These are phyloP conservation scores for Danio rerio DNA, from an alignment of 2,113 vertebrate species.

Conservation along the genomic window GRCz12tu NC_133178.1:66963001-66963500, in stretches of 20 bases:
- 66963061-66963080: background rate
- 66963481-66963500: conserved; percentile 60
- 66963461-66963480: conserved; percentile 37
- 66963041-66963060: background rate
- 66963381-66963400: too few species aligned
- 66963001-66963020: too few species aligned
- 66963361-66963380: conserved; percentile 27
- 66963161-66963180: conserved; percentile 56
- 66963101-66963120: background rate
- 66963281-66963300: too few species aligned
- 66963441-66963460: background rate
- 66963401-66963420: too few species aligned
- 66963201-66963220: conserved; percentile 35
- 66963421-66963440: background rate
- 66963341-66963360: too few species aligned
- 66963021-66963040: background rate
- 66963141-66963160: background rate
- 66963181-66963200: conserved; percentile 47
- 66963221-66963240: background rate
- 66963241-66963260: too few species aligned
- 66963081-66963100: background rate
- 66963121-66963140: background rate
- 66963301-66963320: too few species aligned
- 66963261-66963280: too few species aligned
- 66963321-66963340: too few species aligned